These are phyloP conservation scores for Etheostoma cragini DNA, from an alignment of 2,113 vertebrate genomes.

Conservation along the genomic window DNA sequence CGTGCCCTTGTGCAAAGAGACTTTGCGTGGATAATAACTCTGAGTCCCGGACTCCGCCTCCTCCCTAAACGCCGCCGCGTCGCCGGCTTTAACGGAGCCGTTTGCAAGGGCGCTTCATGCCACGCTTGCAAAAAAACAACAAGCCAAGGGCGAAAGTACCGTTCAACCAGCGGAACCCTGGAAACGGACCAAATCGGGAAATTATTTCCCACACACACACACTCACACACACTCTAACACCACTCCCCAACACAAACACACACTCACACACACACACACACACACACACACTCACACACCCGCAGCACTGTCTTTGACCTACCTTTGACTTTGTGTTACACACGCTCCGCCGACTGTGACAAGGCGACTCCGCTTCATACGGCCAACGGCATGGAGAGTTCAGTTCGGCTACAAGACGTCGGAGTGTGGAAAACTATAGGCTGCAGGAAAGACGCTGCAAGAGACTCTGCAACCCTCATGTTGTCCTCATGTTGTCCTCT, in stretches of 20 bases:
- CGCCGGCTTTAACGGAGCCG: conserved; percentile 20
- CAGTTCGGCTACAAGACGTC: background rate
- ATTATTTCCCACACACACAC: background rate
- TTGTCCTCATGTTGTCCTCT: too few species aligned
- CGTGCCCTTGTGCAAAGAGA: conserved; percentile 66
- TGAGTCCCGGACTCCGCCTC: conserved; percentile 36
- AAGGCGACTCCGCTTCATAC: background rate
- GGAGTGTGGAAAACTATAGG: background rate
- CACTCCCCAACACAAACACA: too few species aligned
- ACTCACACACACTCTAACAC: too few species aligned
- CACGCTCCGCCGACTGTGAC: conserved; percentile 22
- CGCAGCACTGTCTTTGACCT: conserved; percentile 12
- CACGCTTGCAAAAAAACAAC: background rate
- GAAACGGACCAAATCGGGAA: conserved; percentile 44
- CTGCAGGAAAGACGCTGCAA: background rate
- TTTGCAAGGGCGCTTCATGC: conserved; percentile 18
- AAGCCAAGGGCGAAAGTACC: conserved; percentile 38
- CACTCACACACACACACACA: background rate
- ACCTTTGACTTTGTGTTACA: conserved; percentile 46
- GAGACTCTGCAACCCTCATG: too few species aligned
- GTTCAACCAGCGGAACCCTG: conserved; percentile 15
- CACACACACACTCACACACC: background rate
- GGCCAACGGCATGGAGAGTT: background rate
- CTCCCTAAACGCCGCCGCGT: conserved; percentile 23
- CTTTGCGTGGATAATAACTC: conserved; percentile 59